phyloP scores from a whole-genome alignment of 2,888 invertebrate species.

The Ethmia dodecea region DNA sequence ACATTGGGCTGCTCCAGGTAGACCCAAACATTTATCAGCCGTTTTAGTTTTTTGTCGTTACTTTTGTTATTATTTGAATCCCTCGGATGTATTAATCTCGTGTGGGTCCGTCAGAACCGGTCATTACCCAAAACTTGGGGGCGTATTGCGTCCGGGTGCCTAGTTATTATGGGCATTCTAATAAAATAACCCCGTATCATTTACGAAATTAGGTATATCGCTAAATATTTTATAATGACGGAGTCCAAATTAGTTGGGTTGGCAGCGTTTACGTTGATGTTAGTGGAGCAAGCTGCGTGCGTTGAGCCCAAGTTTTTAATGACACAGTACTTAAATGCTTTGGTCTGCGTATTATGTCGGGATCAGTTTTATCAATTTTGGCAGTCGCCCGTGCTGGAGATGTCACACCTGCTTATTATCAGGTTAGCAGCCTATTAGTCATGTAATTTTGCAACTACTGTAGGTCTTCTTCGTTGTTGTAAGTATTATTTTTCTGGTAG shows the following conservation, averaged over 20 bases:
- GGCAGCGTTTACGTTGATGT: conserved; percentile 50
- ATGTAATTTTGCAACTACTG: conserved; percentile 21
- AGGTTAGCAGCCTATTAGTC: conserved; percentile 34
- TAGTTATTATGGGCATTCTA: conserved; percentile 72
- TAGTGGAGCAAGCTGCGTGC: conserved; percentile 40
- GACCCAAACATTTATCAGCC: conserved; percentile 62
- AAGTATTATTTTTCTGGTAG: too few relatives aligned
- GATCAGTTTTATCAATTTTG: conserved; percentile 35
- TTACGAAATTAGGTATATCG: conserved; percentile 72
- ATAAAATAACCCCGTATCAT: conserved; percentile 70
- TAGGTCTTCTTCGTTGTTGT: too few relatives aligned
- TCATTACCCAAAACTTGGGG: conserved; percentile 72
- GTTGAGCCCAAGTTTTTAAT: conserved; percentile 37
- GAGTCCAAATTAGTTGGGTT: conserved; percentile 51
- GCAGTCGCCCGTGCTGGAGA: conserved; percentile 27
- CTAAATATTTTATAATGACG: conserved; percentile 76
- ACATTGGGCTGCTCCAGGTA: conserved; percentile 53
- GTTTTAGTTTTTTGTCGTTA: conserved; percentile 69
- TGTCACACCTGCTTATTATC: conserved; percentile 47
- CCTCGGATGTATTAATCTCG: conserved; percentile 74
- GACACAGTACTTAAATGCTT: conserved; percentile 42
- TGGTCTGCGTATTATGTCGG: conserved; percentile 26
- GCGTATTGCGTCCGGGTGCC: conserved; percentile 71
- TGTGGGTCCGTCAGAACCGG: conserved; percentile 62
- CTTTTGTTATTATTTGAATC: conserved; percentile 68